Evolutionary conservation across 2,888 invertebrate genomes (phyloP), one percentile per base, ranked within the genome.

Genomic region (Allacma fusca): DNA sequence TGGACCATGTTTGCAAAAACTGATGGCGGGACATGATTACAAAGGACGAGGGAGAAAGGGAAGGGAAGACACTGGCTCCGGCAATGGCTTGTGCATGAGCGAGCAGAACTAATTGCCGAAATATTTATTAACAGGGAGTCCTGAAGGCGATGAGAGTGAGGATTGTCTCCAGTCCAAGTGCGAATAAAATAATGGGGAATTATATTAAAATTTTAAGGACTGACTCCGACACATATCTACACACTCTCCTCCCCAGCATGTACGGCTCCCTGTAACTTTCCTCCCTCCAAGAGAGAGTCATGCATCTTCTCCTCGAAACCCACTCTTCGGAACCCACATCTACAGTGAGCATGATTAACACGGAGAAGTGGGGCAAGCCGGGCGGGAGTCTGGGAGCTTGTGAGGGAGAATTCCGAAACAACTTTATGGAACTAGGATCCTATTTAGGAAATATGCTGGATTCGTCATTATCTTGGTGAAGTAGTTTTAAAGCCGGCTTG

Each of bases 81-180:
- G 73, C 59, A 69, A 65, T 28, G 57, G 64, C 59, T 64, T 71
- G 64, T 69, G 78, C 72, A 77, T 68, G 78, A 74, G 78, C 68
- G 69, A 68, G 74, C 78, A 74, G 73, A 73, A 74, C 68, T 78
- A 78, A 78, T 78, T 78, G 78, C 67, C 62, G 73, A 69, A 73
- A 78, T 73, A 73, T 78, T 78, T 78, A 78, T 78, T 78, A 78
- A 73, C 78, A 67, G 26, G 70, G 40, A 44, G n/a, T 62, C 76
- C 76, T 76, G 62, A 64, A 50, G 70, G 70, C 70, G 70, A 70
- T 70, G 70, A 70, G 50, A 9, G 70, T 50, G 70, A 50, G 50
- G 50, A 70, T 43, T 70, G 76, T 64, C 70, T 76, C 76, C 62
- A 57, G 68, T 75, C 68, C 57, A 70, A 64, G 64, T 76, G 76